Base-by-base conservation (phyloP, 2,888 invertebrate species). In the Catocala sponsa region DNA sequence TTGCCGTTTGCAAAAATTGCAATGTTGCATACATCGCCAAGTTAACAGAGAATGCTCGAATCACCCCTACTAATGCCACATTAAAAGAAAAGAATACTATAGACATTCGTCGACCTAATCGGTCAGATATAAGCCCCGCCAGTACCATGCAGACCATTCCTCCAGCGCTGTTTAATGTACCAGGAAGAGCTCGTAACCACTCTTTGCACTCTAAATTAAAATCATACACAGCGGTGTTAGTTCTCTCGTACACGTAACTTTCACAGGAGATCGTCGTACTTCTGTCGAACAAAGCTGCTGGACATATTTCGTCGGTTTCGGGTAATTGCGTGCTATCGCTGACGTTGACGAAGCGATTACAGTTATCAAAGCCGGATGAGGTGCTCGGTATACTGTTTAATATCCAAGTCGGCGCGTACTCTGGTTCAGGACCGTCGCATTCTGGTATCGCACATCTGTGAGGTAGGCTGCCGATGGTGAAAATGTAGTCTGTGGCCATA, bases 101-200 rank as follows among this genome's bases (percentile, higher is more conserved):
- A 2, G 93, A 92, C 38, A 84, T 78, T 43, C 91, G 82, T 59
- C 94, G 83, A 10, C 94, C 94, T 47, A 88, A 87, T 49, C 95
- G 95, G 85, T 97, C 97, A 0, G 97, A 97, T 58, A 97, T 87
- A 58, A 95, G 95, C 35, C 97, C 97, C 2, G 96, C 95, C 32
- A 97, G 80, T 0, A 96, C 95, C 49, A 97, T 94, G 0, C 96
- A 96, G 54, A 97, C 88, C 88, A 97, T 96, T 75, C 96, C 96
- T 42, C 97, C 97, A 49, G 96, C 85, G 81, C 96, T 97, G 80
- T 97, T 96, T 10, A 97, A 89, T n/a, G 97, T 97, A 4, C 97
- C 97, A 38, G 97, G 96, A 64, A 97, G 84, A 5, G 97, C 95
- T 68, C 97, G 88, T 77, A 96, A 95, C 97, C 97, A 97, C 95